Evolutionary conservation across 2,888 invertebrate genomes (phyloP), one percentile per base, ranked within the genome.

Genomic region (Tridacna gigas): DNA sequence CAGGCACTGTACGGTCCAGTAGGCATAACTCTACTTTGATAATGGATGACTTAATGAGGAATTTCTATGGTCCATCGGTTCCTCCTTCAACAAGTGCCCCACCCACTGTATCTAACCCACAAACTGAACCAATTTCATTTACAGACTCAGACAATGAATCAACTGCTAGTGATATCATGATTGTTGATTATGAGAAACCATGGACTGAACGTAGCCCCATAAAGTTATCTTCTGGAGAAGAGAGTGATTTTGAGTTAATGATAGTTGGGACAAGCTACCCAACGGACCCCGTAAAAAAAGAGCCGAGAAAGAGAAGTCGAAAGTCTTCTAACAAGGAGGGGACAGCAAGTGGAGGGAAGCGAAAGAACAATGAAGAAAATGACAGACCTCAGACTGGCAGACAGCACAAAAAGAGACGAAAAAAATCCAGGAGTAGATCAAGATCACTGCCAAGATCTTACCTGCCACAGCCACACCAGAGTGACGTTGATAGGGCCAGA

Each of bases 151-250:
- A 78, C 11, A 63, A 89, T 15, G 89, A 88, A 65, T 82, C 88
- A 26, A 82, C 88, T 48, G 89, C 79, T 13, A 91, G 92, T 86
- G 94, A 93, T 78, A 88, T 94, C 2, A 88, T 92, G 74, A 95
- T 97, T 76, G 96, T 97, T 15, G 96, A 96, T 2, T 96, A 96
- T 91, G 96, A 97, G 48, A 97, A 96, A 92, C 96, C 97, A 60
- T 96, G 96, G 83, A 96, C 96, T 86, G 96, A 96, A 88, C 95
- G 97, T 80, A 96, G 97, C 63, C 97, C 97, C 0, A 92, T 94
- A 9, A 69, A 79, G n/a, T 77, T 94, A 15, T 93, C 93, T 0
- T 92, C 93, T 45, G 92, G 93, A 37, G 86, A 81, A 22, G 91
- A 91, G 15, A 87, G 77, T 60, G 91, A 90, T 47, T 71, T 48